Base-by-base conservation (phyloP, 2,113 vertebrate genomes). In the Ciconia stormi region DNA sequence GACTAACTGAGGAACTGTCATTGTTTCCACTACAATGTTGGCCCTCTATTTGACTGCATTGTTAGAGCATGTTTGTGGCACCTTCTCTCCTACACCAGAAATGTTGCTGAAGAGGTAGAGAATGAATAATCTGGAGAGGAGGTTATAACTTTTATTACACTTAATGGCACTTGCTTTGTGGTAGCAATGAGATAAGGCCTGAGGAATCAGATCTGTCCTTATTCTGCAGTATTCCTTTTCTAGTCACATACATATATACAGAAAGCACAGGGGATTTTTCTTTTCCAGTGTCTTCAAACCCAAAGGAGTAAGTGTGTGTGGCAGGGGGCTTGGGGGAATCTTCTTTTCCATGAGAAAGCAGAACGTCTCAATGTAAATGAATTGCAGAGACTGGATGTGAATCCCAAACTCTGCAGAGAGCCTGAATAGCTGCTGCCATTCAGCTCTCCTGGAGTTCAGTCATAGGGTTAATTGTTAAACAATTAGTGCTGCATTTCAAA, bases 381-480 rank as follows among this genome's bases (percentile, higher is more conserved):
- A 87, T 76, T 76, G 77, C 44, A 16, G 80, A 76, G 76, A 16
- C 59, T 83, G 44, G 30, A 52, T 88, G 67, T 84, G 91, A 91
- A 92, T 97, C 93, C 40, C 49, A 16, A 80, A 63, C 82, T 86
- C 56, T 67, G 72, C 36, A 23, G 71, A 86, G 87, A 46, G 52
- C 66, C 79, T 96, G 81, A 96, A 89, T 80, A 95, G 95, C 73
- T 93, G 73, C 86, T 96, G 95, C 93, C 86, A 76, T 93, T 96
- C 87, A 88, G 90, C 87, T 96, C 89, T 95, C 90, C 93, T 81
- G 91, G 85, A 95, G 93, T 95, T 95, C 95, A 96, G 96, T 94
- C 91, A 16, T 13, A 95, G 95, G 97, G 97, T 97, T 97, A 98
- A 97, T 97, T 97, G 96, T 95, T 94, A 91, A 95, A 95, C 96